Percentiles rank a stretch among this genome's conserved stretches.
Evolutionary conservation across 1,140 invertebrate species (phyloP).

Genomic region (Drosophila insularis): DNA sequence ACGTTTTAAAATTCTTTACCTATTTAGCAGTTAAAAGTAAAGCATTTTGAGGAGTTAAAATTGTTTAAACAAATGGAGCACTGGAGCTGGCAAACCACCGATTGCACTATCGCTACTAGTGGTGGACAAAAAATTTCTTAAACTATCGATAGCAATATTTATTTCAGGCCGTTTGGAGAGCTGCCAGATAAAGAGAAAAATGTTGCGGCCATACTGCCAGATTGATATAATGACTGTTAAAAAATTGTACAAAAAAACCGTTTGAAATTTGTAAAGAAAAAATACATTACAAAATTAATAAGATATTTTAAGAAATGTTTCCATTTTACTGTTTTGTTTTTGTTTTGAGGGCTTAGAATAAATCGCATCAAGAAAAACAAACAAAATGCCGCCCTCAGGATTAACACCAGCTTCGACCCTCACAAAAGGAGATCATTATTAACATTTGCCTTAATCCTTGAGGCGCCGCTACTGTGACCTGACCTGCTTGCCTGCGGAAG

Average conservation of each 20-base stretch:
- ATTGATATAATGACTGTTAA: neutral
- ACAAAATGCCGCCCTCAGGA: slow-evolving; percentile 61
- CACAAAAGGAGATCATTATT: slow-evolving; percentile 63
- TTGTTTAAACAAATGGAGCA: slow-evolving; percentile 20
- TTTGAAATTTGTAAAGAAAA: no score
- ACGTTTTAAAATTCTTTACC: slow-evolving; percentile 7
- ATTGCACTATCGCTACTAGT: neutral
- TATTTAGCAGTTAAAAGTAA: slow-evolving; percentile 5
- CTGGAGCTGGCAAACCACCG: neutral
- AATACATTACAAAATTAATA: no score
- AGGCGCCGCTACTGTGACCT: slow-evolving; percentile 52
- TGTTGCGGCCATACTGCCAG: neutral
- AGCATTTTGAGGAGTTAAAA: slow-evolving; percentile 12
- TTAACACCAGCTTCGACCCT: slow-evolving; percentile 52
- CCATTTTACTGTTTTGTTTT: slow-evolving; percentile 2
- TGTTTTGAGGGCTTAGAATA: slow-evolving; percentile 31
- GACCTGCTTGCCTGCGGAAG: slow-evolving; percentile 32
- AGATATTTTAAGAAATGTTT: neutral
- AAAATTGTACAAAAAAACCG: no score
- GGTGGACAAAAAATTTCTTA: neutral
- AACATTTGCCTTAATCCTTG: slow-evolving; percentile 67
- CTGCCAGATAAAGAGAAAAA: neutral
- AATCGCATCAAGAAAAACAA: slow-evolving; percentile 59
- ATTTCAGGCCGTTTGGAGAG: neutral
- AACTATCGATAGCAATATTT: neutral